Evolutionary conservation across 1,140 invertebrate species (phyloP).

Genomic region (Manduca sexta): DNA sequence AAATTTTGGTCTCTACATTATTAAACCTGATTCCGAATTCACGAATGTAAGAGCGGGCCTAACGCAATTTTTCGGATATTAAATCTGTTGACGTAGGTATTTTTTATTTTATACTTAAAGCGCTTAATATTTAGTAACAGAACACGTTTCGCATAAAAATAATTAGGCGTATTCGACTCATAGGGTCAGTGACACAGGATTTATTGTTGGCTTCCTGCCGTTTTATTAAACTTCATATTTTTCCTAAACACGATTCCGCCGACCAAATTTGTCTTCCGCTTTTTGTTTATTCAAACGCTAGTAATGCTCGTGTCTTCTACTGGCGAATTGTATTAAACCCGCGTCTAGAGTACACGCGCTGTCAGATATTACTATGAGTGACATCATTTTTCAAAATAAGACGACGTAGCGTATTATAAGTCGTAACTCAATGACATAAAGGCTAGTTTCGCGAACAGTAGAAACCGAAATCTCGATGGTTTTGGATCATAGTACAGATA

Average conservation of each 20-base stretch:
- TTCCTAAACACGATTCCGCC: constrained; percentile 30
- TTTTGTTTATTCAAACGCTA: constrained; percentile 16
- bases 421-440: background rate
- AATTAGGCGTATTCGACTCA: constrained; percentile 58
- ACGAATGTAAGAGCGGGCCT: background rate
- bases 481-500: too few species aligned
- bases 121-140: constrained; percentile 34
- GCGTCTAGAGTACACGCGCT: background rate
- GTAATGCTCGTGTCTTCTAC: constrained; percentile 5
- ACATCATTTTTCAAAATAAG: constrained; percentile 4
- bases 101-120: background rate
- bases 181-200: constrained; percentile 61
- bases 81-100: background rate
- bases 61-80: background rate
- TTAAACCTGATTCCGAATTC: constrained; percentile 2
- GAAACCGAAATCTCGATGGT: too few species aligned
- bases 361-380: background rate
- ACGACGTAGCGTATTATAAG: background rate
- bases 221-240: constrained; percentile 59
- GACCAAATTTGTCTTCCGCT: constrained; percentile 28
- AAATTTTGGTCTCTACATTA: constrained; percentile 16
- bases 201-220: constrained; percentile 62
- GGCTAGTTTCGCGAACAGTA: background rate
- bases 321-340: constrained; percentile 5
- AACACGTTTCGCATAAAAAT: constrained; percentile 51